Evolutionary conservation across 2,888 invertebrate genomes (phyloP).

Genomic region (Callinectes sapidus): DNA sequence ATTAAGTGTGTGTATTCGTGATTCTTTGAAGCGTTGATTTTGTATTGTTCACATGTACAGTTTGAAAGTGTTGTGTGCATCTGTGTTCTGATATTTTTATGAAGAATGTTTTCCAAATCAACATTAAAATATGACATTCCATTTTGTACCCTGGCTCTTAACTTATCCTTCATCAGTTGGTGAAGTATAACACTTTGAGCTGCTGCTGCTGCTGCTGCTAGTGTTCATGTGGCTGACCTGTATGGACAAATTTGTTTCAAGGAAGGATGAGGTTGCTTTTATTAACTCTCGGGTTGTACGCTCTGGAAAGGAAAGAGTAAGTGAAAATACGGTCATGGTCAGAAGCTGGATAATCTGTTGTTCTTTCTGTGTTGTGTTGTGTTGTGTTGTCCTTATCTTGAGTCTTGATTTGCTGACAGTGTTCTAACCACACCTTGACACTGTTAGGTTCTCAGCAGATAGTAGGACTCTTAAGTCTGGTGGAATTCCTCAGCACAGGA

Average conservation of each 20-base stretch:
- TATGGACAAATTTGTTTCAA: neutral
- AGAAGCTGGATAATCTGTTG: too few relatives aligned
- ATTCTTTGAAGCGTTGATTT: neutral
- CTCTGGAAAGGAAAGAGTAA: too few relatives aligned
- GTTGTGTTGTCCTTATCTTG: too few relatives aligned
- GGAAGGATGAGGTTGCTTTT: neutral
- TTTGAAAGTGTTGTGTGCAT: neutral
- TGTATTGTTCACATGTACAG: neutral
- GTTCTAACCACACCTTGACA: too few relatives aligned
- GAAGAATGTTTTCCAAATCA: constrained; percentile 14
- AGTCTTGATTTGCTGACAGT: too few relatives aligned
- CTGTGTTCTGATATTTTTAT: neutral
- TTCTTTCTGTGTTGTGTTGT: too few relatives aligned
- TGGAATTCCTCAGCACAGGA: too few relatives aligned
- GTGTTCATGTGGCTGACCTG: neutral
- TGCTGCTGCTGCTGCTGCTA: too few relatives aligned
- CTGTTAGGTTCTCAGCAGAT: too few relatives aligned
- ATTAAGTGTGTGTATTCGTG: neutral
- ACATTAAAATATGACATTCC: constrained; percentile 31
- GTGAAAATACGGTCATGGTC: too few relatives aligned
- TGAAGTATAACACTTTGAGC: neutral
- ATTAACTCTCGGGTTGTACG: neutral
- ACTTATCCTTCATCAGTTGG: neutral
- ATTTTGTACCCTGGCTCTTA: constrained; percentile 17
- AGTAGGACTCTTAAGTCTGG: too few relatives aligned